These are phyloP conservation scores for Sylvicola fuscatus DNA, from an alignment of 2,888 invertebrate species.

Conservation along the genomic window DNA sequence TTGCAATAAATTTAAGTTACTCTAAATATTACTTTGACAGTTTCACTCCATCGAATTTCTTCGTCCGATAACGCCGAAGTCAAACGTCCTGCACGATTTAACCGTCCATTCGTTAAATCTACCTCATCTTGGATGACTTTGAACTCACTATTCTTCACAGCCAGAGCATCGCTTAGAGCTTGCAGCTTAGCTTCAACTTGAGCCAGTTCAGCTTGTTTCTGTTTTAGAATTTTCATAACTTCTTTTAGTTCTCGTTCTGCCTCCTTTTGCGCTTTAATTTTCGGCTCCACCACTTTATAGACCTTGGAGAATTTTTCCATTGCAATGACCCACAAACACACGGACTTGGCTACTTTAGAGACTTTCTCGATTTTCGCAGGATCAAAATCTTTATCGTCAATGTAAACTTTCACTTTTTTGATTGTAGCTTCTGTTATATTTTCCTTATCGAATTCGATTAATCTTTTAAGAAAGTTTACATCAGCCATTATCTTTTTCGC, in stretches of 20 bases:
- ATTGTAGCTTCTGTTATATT: conserved; percentile 55
- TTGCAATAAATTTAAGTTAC: too few relatives aligned
- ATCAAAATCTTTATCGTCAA: conserved; percentile 67
- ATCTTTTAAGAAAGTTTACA: conserved; percentile 57
- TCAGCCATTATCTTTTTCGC: conserved; percentile 68
- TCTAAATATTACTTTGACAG: conserved; percentile 26
- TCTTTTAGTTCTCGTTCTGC: conserved; percentile 56
- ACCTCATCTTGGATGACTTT: conserved; percentile 53
- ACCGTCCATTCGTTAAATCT: conserved; percentile 51
- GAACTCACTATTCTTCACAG: conserved; percentile 52
- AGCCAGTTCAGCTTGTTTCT: conserved; percentile 63
- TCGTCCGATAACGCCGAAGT: conserved; percentile 77
- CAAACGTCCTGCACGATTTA: conserved; percentile 62
- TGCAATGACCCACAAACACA: conserved; percentile 85
- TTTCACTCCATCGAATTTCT: conserved; percentile 63
- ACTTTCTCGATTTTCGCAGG: conserved; percentile 71
- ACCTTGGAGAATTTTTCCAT: conserved; percentile 78
- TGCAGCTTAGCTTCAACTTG: conserved; percentile 53
- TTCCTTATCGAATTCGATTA: conserved; percentile 74
- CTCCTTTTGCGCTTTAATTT: conserved; percentile 51
- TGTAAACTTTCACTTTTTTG: conserved; percentile 62
- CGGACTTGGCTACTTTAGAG: conserved; percentile 71
- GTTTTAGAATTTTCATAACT: conserved; percentile 52
- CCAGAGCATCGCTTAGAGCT: conserved; percentile 32
- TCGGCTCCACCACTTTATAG: conserved; percentile 72